A percentile compares a stretch with the other conserved stretches of the same genome.
Conservation (phyloP, 2,113 vertebrate species). For the Furnarius figulus region DNA sequence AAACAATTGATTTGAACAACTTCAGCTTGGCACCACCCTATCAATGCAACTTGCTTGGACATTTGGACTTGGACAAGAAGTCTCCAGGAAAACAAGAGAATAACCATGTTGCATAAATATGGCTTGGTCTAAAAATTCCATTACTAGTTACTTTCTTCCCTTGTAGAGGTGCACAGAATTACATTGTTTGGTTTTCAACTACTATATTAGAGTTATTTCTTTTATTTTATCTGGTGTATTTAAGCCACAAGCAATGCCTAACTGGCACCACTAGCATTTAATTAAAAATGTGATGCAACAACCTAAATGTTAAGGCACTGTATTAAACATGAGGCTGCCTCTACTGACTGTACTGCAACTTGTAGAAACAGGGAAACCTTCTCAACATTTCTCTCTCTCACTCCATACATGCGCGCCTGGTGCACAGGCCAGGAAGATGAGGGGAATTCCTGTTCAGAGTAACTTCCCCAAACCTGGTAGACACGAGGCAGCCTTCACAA, state of each 20-base stretch:
- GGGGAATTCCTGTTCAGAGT: neutral
- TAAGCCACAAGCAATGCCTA: neutral
- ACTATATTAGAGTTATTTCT: neutral
- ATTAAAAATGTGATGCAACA: neutral
- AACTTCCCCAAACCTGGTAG: neutral
- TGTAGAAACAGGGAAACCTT: neutral
- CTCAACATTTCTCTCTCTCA: neutral
- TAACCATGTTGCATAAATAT: neutral
- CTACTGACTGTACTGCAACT: neutral
- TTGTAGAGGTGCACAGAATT: neutral
- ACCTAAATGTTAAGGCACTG: neutral
- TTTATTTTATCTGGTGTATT: neutral
- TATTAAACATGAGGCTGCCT: neutral
- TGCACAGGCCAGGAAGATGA: neutral
- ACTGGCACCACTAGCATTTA: neutral
- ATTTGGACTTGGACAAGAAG: neutral
- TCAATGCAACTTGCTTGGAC: neutral
- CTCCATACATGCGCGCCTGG: accelerated
- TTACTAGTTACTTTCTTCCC: neutral
- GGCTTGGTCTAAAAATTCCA: neutral
- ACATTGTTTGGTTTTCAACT: neutral
- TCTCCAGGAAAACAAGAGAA: neutral
- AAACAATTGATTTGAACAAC: neutral
- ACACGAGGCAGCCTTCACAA: neutral
- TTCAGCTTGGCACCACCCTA: neutral